Percentiles rank a stretch among this genome's conserved stretches.
These are phyloP conservation scores for Myiotriccus ornatus DNA, from an alignment of 2,797 vertebrate genomes.

Conservation along the genomic window DNA sequence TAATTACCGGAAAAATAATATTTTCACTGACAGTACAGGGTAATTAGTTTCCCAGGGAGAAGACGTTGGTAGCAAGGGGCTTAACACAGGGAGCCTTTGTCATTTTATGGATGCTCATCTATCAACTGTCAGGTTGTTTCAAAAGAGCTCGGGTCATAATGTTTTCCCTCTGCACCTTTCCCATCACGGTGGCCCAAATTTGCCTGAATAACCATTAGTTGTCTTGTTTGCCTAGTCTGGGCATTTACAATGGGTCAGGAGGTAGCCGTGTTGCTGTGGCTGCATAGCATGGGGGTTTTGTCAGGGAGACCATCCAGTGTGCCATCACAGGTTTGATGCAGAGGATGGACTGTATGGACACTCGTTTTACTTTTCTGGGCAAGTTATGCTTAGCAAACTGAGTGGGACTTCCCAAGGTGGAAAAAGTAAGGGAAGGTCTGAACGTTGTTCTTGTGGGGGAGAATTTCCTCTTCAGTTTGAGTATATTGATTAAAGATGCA, in stretches of 20 bases:
- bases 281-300: conserved; percentile 25
- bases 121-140: conserved; percentile 85
- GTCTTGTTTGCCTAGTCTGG: conserved; percentile 80
- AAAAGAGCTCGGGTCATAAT: conserved; percentile 76
- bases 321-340: not conserved
- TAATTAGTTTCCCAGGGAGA: conserved; percentile 84
- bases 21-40: conserved; percentile 75
- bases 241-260: conserved; percentile 72
- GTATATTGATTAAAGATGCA: not conserved
- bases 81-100: conserved; percentile 80
- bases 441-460: not conserved
- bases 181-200: conserved; percentile 79
- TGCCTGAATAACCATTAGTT: conserved; percentile 72
- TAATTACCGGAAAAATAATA: conserved; percentile 76
- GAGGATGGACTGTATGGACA: not conserved
- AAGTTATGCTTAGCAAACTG: not conserved
- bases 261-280: conserved; percentile 64
- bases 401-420: not conserved
- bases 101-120: conserved; percentile 85
- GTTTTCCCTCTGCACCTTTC: conserved; percentile 81
- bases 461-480: not conserved
- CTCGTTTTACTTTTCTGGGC: not conserved
- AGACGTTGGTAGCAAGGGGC: conserved; percentile 63
- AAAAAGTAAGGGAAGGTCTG: not conserved
- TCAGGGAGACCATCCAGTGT: not conserved